Conservation (phyloP, 1,140 invertebrate genomes). For the Cyclina sinensis region DNA sequence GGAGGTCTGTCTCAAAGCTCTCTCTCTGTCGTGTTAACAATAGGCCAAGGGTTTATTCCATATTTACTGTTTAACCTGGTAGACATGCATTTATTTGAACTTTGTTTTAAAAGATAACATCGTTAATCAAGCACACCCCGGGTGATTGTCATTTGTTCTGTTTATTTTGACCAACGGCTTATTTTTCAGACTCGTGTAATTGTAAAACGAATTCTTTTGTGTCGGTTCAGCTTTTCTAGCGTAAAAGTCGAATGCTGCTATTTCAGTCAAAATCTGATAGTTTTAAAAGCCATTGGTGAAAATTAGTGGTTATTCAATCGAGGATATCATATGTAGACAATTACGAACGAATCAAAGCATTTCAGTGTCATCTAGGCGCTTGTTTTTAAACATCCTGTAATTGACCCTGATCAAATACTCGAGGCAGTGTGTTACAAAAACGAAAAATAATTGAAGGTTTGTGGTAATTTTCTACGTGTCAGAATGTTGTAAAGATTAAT, state of each 20-base stretch:
- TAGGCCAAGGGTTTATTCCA: too few species aligned
- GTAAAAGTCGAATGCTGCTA: too few species aligned
- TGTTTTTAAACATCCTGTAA: conserved; percentile 13
- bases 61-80: too few species aligned
- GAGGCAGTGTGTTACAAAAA: not conserved
- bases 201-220: not conserved
- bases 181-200: too few species aligned
- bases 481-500: not conserved
- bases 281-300: not conserved
- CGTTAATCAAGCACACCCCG: too few species aligned
- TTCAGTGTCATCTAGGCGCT: not conserved
- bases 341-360: not conserved
- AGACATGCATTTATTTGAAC: too few species aligned
- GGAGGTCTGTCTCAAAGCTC: too few species aligned
- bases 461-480: not conserved
- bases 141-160: too few species aligned
- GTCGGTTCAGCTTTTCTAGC: not conserved
- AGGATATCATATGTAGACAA: conserved; percentile 14
- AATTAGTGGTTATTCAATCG: conserved; percentile 12
- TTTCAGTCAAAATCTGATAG: not conserved
- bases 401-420: conserved; percentile 1
- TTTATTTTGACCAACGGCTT: too few species aligned
- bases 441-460: not conserved
- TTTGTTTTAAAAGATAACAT: too few species aligned
- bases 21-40: too few species aligned